Conservation (phyloP, 2,797 vertebrate species). For the Lindbergichthys nudifrons region DNA sequence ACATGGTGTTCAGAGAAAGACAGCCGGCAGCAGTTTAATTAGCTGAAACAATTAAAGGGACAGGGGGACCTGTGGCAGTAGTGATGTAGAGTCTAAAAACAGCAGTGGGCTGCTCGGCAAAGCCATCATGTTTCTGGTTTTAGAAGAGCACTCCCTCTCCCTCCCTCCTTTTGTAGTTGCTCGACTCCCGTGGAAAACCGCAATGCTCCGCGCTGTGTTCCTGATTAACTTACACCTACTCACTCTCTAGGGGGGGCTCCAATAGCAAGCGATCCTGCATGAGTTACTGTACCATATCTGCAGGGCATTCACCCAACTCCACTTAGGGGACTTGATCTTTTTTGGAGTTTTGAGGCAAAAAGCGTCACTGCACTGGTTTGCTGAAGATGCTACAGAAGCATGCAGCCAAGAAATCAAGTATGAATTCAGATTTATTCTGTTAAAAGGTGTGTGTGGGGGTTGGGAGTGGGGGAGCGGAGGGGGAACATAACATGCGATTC, state of each 20-base stretch:
- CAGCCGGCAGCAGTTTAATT: constrained; percentile 76
- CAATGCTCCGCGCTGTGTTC: constrained; percentile 79
- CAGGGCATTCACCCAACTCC: constrained; percentile 59
- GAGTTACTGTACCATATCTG: constrained; percentile 75
- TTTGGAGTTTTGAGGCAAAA: constrained; percentile 43
- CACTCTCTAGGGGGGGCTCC: constrained; percentile 71
- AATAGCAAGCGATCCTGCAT: constrained; percentile 69
- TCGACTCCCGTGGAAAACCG: constrained; percentile 74
- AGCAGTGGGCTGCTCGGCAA: constrained; percentile 68
- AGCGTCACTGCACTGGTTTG: constrained; percentile 50
- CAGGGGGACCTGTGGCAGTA: constrained; percentile 76
- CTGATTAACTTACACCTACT: constrained; percentile 87
- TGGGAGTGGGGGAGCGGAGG: constrained; percentile 4
- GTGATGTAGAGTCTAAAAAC: constrained; percentile 81
- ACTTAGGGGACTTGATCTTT: constrained; percentile 51
- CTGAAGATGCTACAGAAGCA: constrained; percentile 65
- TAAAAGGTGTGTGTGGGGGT: constrained; percentile 2
- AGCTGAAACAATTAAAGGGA: constrained; percentile 81
- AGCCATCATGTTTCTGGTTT: constrained; percentile 58
- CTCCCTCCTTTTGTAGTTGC: constrained; percentile 76
- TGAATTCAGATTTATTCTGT: constrained; percentile 62
- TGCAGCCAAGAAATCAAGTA: constrained; percentile 58
- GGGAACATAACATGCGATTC: constrained; percentile 15
- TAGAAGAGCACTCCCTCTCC: constrained; percentile 31
- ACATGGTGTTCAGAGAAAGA: constrained; percentile 67